phyloP scores from a whole-genome alignment of 2,113 vertebrate species.

The Syrmaticus mikado region DNA sequence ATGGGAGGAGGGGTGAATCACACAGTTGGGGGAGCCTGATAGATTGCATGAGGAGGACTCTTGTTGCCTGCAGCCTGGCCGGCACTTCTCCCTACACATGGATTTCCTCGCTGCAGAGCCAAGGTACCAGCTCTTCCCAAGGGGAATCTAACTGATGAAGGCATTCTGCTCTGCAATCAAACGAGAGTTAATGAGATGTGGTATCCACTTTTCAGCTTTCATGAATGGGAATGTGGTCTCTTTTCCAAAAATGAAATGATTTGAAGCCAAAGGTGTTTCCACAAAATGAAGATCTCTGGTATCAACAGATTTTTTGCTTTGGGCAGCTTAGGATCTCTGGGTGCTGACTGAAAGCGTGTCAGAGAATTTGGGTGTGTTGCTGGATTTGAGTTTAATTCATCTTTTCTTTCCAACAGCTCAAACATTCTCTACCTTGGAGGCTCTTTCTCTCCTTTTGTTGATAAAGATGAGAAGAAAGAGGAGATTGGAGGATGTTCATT shows the following conservation, averaged over 20 bases:
- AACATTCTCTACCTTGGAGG: not conserved
- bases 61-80: not conserved
- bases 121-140: not conserved
- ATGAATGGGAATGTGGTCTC: not conserved
- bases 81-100: not conserved
- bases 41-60: not conserved
- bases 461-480: constrained; percentile 73
- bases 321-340: not conserved
- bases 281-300: not conserved
- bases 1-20: not conserved
- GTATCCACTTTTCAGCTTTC: not conserved
- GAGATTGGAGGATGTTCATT: constrained; percentile 68
- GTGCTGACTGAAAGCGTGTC: not conserved
- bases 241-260: not conserved
- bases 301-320: not conserved
- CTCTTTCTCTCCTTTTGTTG: constrained; percentile 10
- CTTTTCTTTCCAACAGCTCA: constrained; percentile 58
- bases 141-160: not conserved
- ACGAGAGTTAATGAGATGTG: not conserved
- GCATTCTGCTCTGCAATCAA: not conserved
- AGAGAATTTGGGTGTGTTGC: not conserved
- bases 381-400: constrained; percentile 25
- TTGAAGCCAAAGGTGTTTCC: not conserved
- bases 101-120: not conserved
- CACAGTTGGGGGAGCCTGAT: not conserved